Base-by-base conservation (phyloP, 2,888 invertebrate genomes). In the Papilio protenor region DNA sequence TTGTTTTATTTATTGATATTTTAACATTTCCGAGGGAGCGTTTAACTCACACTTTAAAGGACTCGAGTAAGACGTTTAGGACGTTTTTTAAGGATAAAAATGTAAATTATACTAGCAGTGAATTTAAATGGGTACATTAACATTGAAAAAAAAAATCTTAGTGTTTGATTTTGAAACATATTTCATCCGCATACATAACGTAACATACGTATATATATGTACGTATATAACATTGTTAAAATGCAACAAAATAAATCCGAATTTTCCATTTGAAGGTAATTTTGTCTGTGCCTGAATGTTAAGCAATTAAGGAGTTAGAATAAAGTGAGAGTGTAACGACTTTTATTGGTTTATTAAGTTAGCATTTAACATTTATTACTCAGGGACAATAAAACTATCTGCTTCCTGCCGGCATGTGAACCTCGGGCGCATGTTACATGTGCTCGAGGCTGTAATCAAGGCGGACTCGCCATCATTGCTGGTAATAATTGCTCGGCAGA, bases 381-480 rank as follows among this genome's bases (percentile, higher is more conserved):
- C 6, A 21, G 61, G 27, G 27, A 61, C 61, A 61, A 33, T 61
- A 23, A 61, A 27, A 61, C 61, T 61, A 61, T 72, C 55, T n/a
- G 27, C 21, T 64, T 66, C 49, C 49, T 66, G 66, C 11, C 52
- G 47, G 23, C 27, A 10, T 74, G 47, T 73, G 66, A 61, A 73
- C 80, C 78, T 23, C 33, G 64, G 75, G 71, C 16, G 79, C 45
- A 73, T 66, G 71, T 72, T 75, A 69, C 83, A 81, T 81, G 82
- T 80, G 57, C 57, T 23, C 23, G 86, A 84, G 84, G 86, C 85
- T 85, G 84, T 85, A 90, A 90, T 90, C 87, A 88, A 88, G 85
- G 87, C 84, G 87, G 85, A 87, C 85, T 85, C 85, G 85, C 82
- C 83, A 83, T 84, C 87, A 90, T 90, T 90, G 88, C 85, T 81